Percentiles rank a stretch among this genome's conserved stretches.
Conservation (phyloP, 92 coral and sea anemone species). For the Porites rus region DNA sequence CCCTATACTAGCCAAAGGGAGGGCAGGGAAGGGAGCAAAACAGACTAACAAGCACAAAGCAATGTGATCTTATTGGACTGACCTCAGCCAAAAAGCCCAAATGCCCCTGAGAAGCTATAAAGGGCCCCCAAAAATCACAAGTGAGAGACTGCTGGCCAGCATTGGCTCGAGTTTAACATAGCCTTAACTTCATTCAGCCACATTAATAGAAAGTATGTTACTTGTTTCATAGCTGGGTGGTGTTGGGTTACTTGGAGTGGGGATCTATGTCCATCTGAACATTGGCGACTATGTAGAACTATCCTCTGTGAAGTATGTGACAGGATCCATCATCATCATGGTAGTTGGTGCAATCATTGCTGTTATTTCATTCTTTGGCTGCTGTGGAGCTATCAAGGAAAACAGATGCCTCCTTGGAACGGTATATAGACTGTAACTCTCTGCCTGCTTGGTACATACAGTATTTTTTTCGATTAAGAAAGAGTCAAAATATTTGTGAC, state of each 20-base stretch:
- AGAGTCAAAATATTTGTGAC: too few relatives aligned
- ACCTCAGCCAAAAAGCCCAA: too few relatives aligned
- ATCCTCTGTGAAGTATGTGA: conserved; percentile 74
- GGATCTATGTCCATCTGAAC: conserved; percentile 85
- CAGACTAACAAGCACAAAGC: too few relatives aligned
- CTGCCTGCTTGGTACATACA: not conserved
- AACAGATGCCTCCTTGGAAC: conserved; percentile 84
- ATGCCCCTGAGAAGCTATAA: too few relatives aligned
- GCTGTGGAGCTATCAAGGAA: conserved; percentile 96
- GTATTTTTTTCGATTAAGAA: not conserved
- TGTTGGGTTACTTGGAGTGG: conserved; percentile 83
- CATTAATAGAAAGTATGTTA: not conserved
- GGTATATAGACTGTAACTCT: conserved; percentile 56
- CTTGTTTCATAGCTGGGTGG: conserved; percentile 74
- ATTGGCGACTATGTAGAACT: conserved; percentile 78
- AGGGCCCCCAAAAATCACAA: too few relatives aligned
- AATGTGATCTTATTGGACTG: too few relatives aligned
- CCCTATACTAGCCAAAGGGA: too few relatives aligned
- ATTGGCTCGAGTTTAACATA: too few relatives aligned
- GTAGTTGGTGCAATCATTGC: conserved; percentile 88
- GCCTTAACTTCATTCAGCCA: too few relatives aligned
- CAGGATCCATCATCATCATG: conserved; percentile 90
- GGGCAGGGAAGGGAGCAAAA: too few relatives aligned
- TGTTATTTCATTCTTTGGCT: conserved; percentile 93
- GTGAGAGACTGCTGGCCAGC: too few relatives aligned